Evolutionary conservation across 2,113 vertebrate genomes (phyloP).

Genomic region (Lichenostomus cassidix): DNA sequence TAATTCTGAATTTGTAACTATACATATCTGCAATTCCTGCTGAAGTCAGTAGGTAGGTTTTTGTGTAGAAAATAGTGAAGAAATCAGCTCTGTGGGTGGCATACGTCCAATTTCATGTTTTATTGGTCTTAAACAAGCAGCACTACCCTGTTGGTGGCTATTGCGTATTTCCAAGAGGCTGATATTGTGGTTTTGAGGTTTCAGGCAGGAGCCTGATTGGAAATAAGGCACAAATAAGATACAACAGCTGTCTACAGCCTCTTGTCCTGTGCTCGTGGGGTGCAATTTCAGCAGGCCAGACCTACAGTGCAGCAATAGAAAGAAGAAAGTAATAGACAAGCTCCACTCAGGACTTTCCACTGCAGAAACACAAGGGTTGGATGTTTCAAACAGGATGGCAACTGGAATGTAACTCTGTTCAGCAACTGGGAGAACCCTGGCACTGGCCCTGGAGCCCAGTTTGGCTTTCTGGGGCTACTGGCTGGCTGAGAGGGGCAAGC

Average conservation of each 20-base stretch:
- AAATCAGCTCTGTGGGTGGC: background rate
- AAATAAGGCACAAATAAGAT: slow-evolving; percentile 8
- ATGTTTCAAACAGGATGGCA: background rate
- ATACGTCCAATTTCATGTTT: background rate
- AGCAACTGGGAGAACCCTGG: background rate
- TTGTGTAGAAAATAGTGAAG: background rate
- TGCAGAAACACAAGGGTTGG: background rate
- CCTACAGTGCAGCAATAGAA: background rate
- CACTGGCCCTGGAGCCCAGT: background rate
- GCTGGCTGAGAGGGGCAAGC: background rate
- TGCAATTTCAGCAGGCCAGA: background rate
- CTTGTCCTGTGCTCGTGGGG: background rate
- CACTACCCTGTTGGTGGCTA: background rate
- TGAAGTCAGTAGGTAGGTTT: background rate
- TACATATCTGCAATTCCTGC: background rate
- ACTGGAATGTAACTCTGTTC: background rate
- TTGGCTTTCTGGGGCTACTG: background rate
- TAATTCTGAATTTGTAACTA: background rate
- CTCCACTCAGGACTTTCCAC: background rate
- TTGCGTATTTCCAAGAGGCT: background rate
- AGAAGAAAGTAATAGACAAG: background rate
- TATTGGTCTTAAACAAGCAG: slow-evolving; percentile 15
- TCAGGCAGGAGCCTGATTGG: slow-evolving; percentile 20
- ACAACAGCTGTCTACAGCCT: background rate
- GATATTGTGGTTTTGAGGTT: slow-evolving; percentile 32